phyloP scores from a whole-genome alignment of 2,888 invertebrate genomes.

The Trichogramma evanescens region DNA sequence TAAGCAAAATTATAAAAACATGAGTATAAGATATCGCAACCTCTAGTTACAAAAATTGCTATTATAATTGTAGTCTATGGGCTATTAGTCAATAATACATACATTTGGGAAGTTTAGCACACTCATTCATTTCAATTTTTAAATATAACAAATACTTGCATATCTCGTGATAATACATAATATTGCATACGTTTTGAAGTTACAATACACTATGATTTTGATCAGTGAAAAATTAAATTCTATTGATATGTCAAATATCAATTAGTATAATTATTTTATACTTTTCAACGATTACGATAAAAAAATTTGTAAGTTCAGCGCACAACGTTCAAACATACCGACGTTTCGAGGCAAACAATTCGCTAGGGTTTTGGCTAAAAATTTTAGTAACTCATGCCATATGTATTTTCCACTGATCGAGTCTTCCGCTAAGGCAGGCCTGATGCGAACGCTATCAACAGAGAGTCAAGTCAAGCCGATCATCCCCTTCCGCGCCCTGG shows the following conservation, averaged over 20 bases:
- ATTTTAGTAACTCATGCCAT: slow-evolving; percentile 74
- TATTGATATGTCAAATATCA: background rate
- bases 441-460: slow-evolving; percentile 53
- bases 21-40: no score
- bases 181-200: no score
- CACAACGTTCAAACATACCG: slow-evolving; percentile 75
- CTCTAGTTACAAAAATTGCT: no score
- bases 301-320: slow-evolving; percentile 50
- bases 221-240: no score
- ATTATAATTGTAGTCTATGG: no score
- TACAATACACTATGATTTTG: no score
- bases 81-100: no score
- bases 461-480: slow-evolving; percentile 76
- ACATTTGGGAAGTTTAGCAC: no score
- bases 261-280: background rate
- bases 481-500: slow-evolving; percentile 58
- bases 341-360: slow-evolving; percentile 68
- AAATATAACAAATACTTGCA: no score
- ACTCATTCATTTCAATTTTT: no score
- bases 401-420: slow-evolving; percentile 80
- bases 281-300: background rate
- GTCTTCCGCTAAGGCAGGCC: slow-evolving; percentile 78
- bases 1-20: no score
- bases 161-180: no score
- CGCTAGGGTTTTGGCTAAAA: slow-evolving; percentile 62